A percentile compares a stretch with the other conserved stretches of the same genome.
These are phyloP conservation scores for Oryzaephilus surinamensis DNA, from an alignment of 1,140 invertebrate genomes.

Conservation along the genomic window DNA sequence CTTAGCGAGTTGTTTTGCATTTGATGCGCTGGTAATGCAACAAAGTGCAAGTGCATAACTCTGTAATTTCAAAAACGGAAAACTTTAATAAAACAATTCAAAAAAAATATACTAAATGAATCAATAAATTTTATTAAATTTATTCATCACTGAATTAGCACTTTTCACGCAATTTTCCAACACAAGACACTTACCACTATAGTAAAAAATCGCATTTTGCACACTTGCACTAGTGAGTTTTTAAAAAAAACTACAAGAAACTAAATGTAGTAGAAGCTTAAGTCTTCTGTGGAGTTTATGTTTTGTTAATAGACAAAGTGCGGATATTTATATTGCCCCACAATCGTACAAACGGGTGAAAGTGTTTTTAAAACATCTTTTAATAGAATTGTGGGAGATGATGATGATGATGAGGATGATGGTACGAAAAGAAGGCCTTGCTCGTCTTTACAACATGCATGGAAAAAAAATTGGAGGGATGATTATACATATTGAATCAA, in stretches of 20 bases:
- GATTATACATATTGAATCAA: too few species aligned
- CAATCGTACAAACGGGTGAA: slow-evolving; percentile 16
- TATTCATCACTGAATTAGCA: too few species aligned
- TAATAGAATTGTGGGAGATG: slow-evolving; percentile 13
- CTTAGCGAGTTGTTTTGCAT: slow-evolving; percentile 22
- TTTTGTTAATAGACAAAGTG: slow-evolving; percentile 3
- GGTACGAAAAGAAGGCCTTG: slow-evolving; percentile 10
- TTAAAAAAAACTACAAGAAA: too few species aligned
- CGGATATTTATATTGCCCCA: slow-evolving; percentile 19
- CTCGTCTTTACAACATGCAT: too few species aligned
- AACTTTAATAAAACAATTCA: too few species aligned
- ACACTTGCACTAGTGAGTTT: slow-evolving; percentile 17
- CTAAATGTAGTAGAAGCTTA: slow-evolving; percentile 2
- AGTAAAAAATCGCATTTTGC: slow-evolving; percentile 11
- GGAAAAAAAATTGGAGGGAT: slow-evolving; percentile 8
- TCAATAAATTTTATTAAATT: too few species aligned
- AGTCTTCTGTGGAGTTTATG: slow-evolving; percentile 12
- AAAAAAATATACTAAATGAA: too few species aligned
- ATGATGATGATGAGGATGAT: too few species aligned
- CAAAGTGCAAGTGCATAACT: slow-evolving; percentile 22
- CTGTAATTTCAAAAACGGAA: slow-evolving; percentile 12
- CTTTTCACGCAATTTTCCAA: too few species aligned
- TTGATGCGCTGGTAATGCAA: slow-evolving; percentile 14
- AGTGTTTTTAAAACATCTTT: slow-evolving; percentile 18
- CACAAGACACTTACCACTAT: slow-evolving; percentile 17